Evolutionary conservation across 37 sponge, comb jelly and placozoan genomes (phyloP).

Genomic region (Eunapius fragilis): DNA sequence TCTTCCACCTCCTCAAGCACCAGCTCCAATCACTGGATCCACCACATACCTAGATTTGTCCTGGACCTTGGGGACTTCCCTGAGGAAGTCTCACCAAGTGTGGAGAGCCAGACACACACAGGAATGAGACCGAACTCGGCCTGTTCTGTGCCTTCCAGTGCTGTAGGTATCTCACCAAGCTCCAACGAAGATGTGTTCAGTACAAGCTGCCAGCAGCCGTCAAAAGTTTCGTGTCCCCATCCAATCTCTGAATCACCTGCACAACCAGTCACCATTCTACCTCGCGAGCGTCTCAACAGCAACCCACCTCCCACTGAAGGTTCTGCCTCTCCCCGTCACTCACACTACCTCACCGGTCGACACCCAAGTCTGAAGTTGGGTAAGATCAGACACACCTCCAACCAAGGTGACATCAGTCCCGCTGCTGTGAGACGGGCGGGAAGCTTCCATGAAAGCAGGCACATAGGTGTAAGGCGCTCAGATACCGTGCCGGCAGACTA

Average conservation of each 20-base stretch:
- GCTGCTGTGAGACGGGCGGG: background rate
- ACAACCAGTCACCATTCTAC: background rate
- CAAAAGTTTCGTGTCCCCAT: background rate
- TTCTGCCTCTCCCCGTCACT: background rate
- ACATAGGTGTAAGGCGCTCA: background rate
- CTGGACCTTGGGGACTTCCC: constrained; percentile 24
- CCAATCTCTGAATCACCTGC: background rate
- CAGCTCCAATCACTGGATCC: constrained; percentile 55
- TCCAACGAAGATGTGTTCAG: background rate
- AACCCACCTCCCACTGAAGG: background rate
- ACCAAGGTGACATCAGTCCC: background rate
- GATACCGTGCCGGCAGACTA: background rate
- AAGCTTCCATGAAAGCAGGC: background rate
- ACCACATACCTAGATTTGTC: constrained; percentile 41
- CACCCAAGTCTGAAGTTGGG: constrained; percentile 31
- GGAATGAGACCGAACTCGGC: background rate
- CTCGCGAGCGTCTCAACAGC: background rate
- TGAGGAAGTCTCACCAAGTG: background rate
- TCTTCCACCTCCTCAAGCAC: constrained; percentile 29
- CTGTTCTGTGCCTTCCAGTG: background rate
- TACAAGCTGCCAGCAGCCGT: background rate
- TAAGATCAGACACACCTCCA: background rate
- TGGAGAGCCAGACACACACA: background rate
- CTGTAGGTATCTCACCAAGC: background rate
- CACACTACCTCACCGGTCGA: background rate